Evolutionary conservation across 2,797 vertebrate genomes (phyloP), one percentile per base, ranked within the genome.

Genomic region (Sylvilagus floridanus): DNA sequence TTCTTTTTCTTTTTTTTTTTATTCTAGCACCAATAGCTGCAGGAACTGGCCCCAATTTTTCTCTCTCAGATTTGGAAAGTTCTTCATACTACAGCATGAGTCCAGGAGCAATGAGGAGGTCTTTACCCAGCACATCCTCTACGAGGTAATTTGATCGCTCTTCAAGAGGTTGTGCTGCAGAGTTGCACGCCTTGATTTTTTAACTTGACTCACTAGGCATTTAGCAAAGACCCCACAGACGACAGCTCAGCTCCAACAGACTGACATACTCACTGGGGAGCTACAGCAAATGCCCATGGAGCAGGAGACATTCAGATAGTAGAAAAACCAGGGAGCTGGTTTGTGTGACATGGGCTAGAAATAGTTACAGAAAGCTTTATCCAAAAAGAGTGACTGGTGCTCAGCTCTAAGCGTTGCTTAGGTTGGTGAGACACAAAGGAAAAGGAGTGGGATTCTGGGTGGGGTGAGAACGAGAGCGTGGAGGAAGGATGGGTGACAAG

Each of bases 1-100:
- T 57, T 95, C 98, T 97, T 95, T 93, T 88, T 73, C 92, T 97
- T 68, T 97, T 79, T 96, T 96, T 97, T 97, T 98, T 98, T 97
- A 97, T 95, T 96, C 93, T 95, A 99, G 99, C 99, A 90, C 99
- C 99, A 17, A 99, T 99, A 96, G 99, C 99, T 91, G 99, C 99
- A 98, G 99, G 99, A 97, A 99, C 99, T 73, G 99, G 99, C 95
- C 99, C 99, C 86, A 99, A 99, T 98, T 99, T 99, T 98, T 99
- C 99, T 82, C 98, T 99, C 98, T 99, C 99, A 26, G 99, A 99
- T 98, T 98, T 99, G 99, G 99, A 99, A 98, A 99, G 99, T 98
- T 99, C 99, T 97, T 99, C 99, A 81, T 99, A 99, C 98, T 99
- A 99, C 99, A 99, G 99, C 98, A 99, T 99, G 99, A 99, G 99